A percentile compares a stretch with the other conserved stretches of the same genome.
phyloP scores from a whole-genome alignment of 2,888 invertebrate species.

The Eupithecia vulgata region DNA sequence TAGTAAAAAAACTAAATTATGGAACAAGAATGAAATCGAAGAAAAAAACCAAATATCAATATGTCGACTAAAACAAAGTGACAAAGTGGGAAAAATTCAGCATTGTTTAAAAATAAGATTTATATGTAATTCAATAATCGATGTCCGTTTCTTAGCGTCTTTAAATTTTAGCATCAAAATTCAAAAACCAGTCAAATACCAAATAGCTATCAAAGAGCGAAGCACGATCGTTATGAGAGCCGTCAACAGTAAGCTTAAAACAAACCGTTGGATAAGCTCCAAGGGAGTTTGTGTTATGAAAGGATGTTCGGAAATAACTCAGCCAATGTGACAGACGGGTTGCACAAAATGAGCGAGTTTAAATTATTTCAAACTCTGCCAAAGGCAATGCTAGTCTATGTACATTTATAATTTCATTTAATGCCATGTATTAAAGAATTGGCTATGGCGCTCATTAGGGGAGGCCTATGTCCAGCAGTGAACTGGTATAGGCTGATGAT shows the following conservation, averaged over 20 bases:
- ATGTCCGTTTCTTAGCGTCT: neutral
- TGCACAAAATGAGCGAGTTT: conserved; percentile 29
- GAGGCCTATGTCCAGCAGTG: no score
- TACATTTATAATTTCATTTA: neutral
- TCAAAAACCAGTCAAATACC: no score
- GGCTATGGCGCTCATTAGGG: no score
- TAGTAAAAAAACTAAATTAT: neutral
- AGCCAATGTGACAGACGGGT: conserved; percentile 23
- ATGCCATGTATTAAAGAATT: no score
- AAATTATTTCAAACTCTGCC: conserved; percentile 9
- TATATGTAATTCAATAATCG: neutral
- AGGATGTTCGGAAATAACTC: conserved; percentile 32
- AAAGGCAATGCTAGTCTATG: neutral
- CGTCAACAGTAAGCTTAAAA: neutral
- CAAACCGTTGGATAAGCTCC: conserved; percentile 5
- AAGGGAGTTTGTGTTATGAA: conserved; percentile 26
- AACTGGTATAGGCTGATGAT: no score
- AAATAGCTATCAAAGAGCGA: neutral
- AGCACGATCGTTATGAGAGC: neutral
- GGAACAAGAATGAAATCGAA: neutral
- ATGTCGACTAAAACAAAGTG: neutral
- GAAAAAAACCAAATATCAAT: neutral
- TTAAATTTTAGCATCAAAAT: neutral
- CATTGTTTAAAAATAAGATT: neutral
- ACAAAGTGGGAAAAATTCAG: neutral